A percentile compares a stretch with the other conserved stretches of the same genome.
Conservation (phyloP, 2,888 invertebrate genomes). For the Eupithecia tripunctaria region DNA sequence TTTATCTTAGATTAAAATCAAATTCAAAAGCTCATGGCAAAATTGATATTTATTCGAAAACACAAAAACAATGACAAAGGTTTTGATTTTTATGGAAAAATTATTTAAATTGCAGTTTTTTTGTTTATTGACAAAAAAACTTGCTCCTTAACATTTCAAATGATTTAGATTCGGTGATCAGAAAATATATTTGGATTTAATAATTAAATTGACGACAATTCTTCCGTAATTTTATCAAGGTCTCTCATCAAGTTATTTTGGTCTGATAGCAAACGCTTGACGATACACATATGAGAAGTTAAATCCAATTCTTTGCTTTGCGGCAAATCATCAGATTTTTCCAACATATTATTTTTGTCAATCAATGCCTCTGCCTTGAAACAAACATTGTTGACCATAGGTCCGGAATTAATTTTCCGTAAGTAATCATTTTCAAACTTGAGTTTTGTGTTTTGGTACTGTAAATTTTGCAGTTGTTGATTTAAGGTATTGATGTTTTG, state of each 20-base stretch:
- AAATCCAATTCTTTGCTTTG: conserved; percentile 49
- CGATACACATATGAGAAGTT: conserved; percentile 57
- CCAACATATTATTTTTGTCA: background rate
- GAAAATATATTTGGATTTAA: conserved; percentile 23
- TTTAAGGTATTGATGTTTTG: conserved; percentile 50
- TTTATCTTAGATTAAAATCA: background rate
- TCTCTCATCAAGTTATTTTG: conserved; percentile 61
- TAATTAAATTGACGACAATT: conserved; percentile 51
- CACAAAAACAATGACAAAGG: background rate
- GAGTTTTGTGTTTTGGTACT: conserved; percentile 49
- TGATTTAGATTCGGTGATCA: background rate
- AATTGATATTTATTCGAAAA: conserved; percentile 31
- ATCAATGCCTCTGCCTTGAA: no score
- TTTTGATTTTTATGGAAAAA: no score
- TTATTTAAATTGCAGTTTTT: no score
- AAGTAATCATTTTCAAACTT: conserved; percentile 44
- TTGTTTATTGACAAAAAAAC: background rate
- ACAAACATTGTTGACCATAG: background rate
- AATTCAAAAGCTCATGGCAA: background rate
- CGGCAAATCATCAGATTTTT: conserved; percentile 21
- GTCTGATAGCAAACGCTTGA: conserved; percentile 60
- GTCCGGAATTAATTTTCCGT: conserved; percentile 18
- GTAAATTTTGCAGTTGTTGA: conserved; percentile 54
- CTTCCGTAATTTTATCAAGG: background rate
- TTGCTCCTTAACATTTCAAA: background rate